Percentiles rank a stretch among this genome's conserved stretches.
These are phyloP conservation scores for Elephas maximus DNA, from an alignment of 2,113 vertebrate genomes.

Conservation along the genomic window DNA sequence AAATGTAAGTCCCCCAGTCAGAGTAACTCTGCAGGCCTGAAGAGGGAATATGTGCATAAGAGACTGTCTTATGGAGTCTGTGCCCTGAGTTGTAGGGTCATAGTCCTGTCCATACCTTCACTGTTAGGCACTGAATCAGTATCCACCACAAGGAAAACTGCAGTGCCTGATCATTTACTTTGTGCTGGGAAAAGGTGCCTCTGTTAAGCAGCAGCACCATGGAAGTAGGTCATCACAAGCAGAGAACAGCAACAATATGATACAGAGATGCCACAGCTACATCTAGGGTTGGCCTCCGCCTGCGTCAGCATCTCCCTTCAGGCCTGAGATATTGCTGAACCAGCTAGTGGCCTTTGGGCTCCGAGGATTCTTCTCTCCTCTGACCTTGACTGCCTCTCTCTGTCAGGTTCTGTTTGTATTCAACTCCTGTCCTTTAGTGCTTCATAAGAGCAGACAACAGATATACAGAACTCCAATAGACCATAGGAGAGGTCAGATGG, in stretches of 20 bases:
- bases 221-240: background rate
- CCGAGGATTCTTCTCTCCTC: conserved; percentile 1
- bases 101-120: conserved; percentile 5
- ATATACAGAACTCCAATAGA: background rate
- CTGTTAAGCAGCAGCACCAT: background rate
- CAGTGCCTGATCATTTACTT: background rate
- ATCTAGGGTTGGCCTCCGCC: background rate
- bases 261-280: background rate
- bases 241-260: background rate
- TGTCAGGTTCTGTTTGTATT: background rate
- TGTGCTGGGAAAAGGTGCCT: background rate
- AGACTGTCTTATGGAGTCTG: background rate
- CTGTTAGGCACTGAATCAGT: background rate
- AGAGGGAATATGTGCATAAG: background rate
- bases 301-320: background rate
- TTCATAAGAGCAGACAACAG: background rate
- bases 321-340: background rate
- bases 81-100: background rate
- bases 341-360: conserved; percentile 28
- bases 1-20: background rate
- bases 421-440: background rate
- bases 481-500: background rate
- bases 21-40: background rate
- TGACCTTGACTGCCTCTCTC: conserved; percentile 25
- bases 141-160: background rate